Conservation (phyloP, 1,140 invertebrate genomes). For the Anoplolepis gracilipes region DNA sequence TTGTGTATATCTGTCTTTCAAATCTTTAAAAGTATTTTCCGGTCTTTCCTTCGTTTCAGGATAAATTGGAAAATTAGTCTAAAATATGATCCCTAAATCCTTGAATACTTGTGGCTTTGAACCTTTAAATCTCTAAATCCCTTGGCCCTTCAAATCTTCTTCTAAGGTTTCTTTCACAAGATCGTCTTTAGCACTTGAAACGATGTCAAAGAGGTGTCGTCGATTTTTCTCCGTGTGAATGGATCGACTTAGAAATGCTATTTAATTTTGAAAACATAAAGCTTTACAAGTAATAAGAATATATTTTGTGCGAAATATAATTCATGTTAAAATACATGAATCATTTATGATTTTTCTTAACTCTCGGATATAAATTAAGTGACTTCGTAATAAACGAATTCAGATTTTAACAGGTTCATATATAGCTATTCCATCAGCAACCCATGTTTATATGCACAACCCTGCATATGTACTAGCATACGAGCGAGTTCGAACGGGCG, state of each 20-base stretch:
- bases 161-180: background rate
- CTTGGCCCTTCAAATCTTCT: background rate
- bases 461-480: background rate
- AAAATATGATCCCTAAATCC: background rate
- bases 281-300: background rate
- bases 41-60: background rate
- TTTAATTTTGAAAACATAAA: background rate
- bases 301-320: background rate
- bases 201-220: background rate
- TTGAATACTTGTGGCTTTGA: background rate
- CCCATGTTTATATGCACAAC: background rate
- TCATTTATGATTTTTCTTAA: background rate
- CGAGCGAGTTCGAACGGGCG: background rate
- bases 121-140: conserved; percentile 3
- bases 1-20: no score
- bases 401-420: background rate
- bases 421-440: background rate
- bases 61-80: conserved; percentile 21
- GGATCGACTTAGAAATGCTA: no score
- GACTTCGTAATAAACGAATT: background rate
- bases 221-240: background rate
- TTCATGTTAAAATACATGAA: background rate
- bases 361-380: background rate
- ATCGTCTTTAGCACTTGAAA: background rate
- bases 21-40: background rate